Evolutionary conservation across 2,113 vertebrate genomes (phyloP).

Genomic region (Grantiella picta): DNA sequence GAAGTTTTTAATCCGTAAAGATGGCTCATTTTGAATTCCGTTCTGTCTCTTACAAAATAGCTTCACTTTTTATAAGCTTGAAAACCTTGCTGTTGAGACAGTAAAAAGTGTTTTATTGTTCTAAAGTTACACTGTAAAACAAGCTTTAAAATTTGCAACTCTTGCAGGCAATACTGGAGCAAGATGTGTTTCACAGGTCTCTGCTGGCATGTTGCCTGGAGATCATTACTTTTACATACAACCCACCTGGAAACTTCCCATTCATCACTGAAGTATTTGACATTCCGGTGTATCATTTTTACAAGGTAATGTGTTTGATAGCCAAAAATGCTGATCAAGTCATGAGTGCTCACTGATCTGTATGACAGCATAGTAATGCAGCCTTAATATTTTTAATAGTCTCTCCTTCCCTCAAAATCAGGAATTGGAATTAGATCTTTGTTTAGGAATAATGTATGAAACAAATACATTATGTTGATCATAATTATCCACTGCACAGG

Average conservation of each 20-base stretch:
- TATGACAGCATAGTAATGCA: neutral
- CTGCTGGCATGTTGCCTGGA: slow-evolving; percentile 90
- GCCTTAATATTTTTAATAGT: neutral
- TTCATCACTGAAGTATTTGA: slow-evolving; percentile 82
- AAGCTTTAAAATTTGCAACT: neutral
- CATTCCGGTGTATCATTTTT: slow-evolving; percentile 90
- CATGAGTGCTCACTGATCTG: neutral
- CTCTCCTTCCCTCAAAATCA: neutral
- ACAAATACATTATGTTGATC: neutral
- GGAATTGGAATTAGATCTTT: neutral
- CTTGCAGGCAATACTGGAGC: slow-evolving; percentile 86
- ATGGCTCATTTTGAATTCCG: neutral
- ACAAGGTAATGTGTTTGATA: slow-evolving; percentile 79
- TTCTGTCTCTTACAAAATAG: neutral
- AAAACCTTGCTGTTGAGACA: neutral
- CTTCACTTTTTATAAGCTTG: neutral
- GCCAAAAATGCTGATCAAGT: neutral
- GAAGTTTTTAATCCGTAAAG: neutral
- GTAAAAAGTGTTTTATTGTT: neutral
- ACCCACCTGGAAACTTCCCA: slow-evolving; percentile 88
- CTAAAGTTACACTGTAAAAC: neutral
- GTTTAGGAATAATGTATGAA: neutral
- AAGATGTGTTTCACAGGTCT: slow-evolving; percentile 90
- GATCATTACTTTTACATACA: slow-evolving; percentile 88
- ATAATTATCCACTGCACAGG: slow-evolving; percentile 64